Evolutionary conservation across 2,797 vertebrate species (phyloP).

Genomic region (Masticophis lateralis): DNA sequence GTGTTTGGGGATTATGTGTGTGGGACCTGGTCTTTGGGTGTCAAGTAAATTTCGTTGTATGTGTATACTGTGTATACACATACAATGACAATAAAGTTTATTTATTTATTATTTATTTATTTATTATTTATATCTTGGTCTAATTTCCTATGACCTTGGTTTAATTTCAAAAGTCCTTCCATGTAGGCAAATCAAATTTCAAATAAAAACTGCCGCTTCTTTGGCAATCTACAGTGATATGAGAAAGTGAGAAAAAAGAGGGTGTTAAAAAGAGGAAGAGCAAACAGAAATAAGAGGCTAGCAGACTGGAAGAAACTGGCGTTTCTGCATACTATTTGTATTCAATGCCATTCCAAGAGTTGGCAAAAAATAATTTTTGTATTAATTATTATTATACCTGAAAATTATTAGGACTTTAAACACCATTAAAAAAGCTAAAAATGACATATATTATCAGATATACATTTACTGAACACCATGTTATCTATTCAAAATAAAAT

Average conservation of each 20-base stretch:
- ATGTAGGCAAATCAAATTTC: background rate
- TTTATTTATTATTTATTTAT: too few species aligned
- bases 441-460: background rate
- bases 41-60: too few species aligned
- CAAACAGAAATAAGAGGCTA: background rate
- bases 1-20: too few species aligned
- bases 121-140: background rate
- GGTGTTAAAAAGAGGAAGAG: background rate
- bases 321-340: background rate
- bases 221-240: background rate
- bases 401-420: background rate
- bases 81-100: too few species aligned
- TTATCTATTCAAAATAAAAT: background rate
- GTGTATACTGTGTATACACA: too few species aligned
- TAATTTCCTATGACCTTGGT: background rate
- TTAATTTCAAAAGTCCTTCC: background rate
- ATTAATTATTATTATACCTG: background rate
- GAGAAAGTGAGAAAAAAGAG: background rate
- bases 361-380: background rate
- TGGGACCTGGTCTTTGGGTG: too few species aligned
- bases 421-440: background rate
- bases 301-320: background rate
- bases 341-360: background rate
- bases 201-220: background rate
- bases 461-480: background rate